phyloP scores from a whole-genome alignment of 2,113 vertebrate species.

The Cephalophus harveyi region DNA sequence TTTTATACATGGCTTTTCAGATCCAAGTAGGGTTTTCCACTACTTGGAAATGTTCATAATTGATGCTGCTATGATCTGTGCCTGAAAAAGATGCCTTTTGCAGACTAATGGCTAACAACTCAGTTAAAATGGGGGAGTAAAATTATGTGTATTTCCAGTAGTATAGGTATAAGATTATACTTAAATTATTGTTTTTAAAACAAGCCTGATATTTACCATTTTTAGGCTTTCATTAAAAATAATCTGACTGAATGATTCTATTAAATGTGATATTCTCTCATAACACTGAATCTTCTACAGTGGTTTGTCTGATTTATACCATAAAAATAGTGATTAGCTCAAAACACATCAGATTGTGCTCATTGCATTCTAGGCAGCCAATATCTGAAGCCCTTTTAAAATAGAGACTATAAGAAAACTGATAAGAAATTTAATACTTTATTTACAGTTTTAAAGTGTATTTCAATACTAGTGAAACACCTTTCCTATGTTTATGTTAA shows the following conservation, averaged over 20 bases:
- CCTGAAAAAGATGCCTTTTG: not conserved
- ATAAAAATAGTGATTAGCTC: not conserved
- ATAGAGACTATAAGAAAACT: not conserved
- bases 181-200: not conserved
- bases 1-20: constrained; percentile 11
- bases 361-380: not conserved
- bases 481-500: not conserved
- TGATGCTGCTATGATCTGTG: not conserved
- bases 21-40: not conserved
- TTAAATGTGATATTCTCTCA: not conserved
- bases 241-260: not conserved
- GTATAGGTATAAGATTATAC: not conserved
- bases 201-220: not conserved
- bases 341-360: not conserved
- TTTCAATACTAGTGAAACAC: not conserved
- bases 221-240: not conserved
- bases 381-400: not conserved
- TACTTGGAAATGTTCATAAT: not conserved
- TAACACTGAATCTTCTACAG: not conserved
- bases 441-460: not conserved
- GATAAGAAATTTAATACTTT: not conserved
- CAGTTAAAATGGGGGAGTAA: not conserved
- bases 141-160: not conserved
- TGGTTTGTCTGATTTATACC: not conserved
- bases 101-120: not conserved